Evolutionary conservation across 2,888 invertebrate species (phyloP), one percentile per base, ranked within the genome.

Genomic region (Hipparchia sbordonii): DNA sequence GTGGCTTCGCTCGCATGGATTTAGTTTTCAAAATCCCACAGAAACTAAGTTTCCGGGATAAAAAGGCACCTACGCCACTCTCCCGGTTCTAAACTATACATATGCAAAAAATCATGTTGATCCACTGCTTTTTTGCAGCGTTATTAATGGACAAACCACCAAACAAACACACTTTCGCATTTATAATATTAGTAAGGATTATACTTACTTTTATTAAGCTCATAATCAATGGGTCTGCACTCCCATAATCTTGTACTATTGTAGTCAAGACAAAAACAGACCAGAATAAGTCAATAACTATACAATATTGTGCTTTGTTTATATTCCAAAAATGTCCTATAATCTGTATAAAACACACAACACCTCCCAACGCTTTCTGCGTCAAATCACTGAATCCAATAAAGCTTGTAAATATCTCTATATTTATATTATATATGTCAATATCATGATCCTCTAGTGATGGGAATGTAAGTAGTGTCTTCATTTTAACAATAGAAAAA

Each of bases 401-500:
- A 81, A 81, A 77, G 82, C 80, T 81, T 76, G 82, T 81, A 83
- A 84, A 82, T 82, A 82, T 77, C 84, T 85, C 82, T 79, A 81
- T 79, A 78, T 80, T 79, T 77, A 82, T 75, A 76, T 82, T 83
- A 80, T 87, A 80, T 75, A 87, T 80, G 80, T 88, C 85, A 82
- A 84, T 81, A 77, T 85, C 78, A 84, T 87, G 87, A 78, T 81
- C 81, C 81, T 89, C 87, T 82, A 90, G 78, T n/a, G 80, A 80
- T 77, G 93, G 93, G 88, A 93, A 93, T 89, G 91, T 89, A 79
- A 88, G 82, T 74, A 85, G 80, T 72, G 85, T 83, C 82, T 93
- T 92, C 87, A 90, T 90, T 87, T 89, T 89, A 63, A 89, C 76
- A 71, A 93, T 92, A 77, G 87, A 83, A 77, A 82, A 81, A 75